These are phyloP conservation scores for Scaptomyza hsui DNA, from an alignment of 1,140 invertebrate species.

Conservation along the genomic window DNA sequence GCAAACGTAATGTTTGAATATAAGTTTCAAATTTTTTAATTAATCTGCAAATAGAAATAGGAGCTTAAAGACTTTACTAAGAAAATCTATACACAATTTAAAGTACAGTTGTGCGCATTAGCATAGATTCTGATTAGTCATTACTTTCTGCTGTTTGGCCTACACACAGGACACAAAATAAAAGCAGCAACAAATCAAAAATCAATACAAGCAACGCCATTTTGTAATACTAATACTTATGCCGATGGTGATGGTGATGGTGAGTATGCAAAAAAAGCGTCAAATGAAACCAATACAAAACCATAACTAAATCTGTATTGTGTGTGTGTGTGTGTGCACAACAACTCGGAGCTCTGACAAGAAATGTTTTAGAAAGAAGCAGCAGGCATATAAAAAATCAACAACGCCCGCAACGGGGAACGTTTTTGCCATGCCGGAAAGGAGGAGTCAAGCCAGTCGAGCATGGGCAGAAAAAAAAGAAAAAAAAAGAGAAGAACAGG, in stretches of 20 bases:
- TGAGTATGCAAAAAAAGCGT: conserved; percentile 37
- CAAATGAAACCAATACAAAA: conserved; percentile 78
- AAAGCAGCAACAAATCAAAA: conserved; percentile 67
- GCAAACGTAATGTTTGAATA: neutral
- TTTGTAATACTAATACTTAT: no score
- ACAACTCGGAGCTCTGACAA: conserved; percentile 45
- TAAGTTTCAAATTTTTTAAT: neutral
- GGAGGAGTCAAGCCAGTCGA: conserved; percentile 71
- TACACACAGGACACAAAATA: conserved; percentile 42
- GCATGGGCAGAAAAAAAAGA: conserved; percentile 17
- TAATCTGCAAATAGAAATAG: neutral
- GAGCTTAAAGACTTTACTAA: no score
- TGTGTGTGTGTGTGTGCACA: conserved; percentile 29
- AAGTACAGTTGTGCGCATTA: conserved; percentile 29
- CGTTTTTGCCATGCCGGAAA: conserved; percentile 34
- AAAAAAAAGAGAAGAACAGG: neutral
- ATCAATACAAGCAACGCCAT: conserved; percentile 75
- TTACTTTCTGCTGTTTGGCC: conserved; percentile 36
- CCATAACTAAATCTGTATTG: conserved; percentile 68
- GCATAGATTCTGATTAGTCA: conserved; percentile 8
- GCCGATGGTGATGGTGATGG: neutral
- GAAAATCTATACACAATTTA: neutral
- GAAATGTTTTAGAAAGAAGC: conserved; percentile 67
- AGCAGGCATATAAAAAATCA: conserved; percentile 39
- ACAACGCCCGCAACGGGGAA: conserved; percentile 48